A percentile compares a stretch with the other conserved stretches of the same genome.
phyloP scores from a whole-genome alignment of 2,797 vertebrate species.

The Argya squamiceps region DNA sequence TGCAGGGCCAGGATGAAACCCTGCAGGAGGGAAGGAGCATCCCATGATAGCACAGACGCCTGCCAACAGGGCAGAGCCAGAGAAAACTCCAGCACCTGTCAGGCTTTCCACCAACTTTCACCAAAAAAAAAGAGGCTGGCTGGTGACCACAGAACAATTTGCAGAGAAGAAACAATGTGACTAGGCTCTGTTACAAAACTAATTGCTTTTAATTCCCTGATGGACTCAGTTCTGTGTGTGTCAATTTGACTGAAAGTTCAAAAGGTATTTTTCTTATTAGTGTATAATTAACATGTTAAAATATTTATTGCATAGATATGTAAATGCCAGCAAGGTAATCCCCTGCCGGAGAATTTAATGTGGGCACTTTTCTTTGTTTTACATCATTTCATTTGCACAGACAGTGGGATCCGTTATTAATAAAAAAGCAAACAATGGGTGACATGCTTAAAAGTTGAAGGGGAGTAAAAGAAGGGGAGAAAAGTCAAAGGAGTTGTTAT shows the following conservation, averaged over 20 bases:
- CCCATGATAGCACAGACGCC: neutral
- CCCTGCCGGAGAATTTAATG: slow-evolving; percentile 58
- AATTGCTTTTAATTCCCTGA: slow-evolving; percentile 76
- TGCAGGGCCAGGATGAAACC: neutral
- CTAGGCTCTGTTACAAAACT: slow-evolving; percentile 66
- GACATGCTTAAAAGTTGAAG: slow-evolving; percentile 37
- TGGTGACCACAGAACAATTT: slow-evolving; percentile 61
- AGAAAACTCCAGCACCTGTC: neutral
- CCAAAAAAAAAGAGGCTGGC: neutral
- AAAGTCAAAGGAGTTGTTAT: slow-evolving; percentile 30
- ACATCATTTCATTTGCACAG: slow-evolving; percentile 60
- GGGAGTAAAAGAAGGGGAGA: neutral
- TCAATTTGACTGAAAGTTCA: slow-evolving; percentile 77
- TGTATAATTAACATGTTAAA: slow-evolving; percentile 79
- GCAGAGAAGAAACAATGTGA: slow-evolving; percentile 60
- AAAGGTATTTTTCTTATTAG: slow-evolving; percentile 79
- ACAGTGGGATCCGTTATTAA: slow-evolving; percentile 55
- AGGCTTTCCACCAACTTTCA: neutral
- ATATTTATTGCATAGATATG: slow-evolving; percentile 77
- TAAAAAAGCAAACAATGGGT: slow-evolving; percentile 57
- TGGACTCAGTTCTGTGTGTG: slow-evolving; percentile 49
- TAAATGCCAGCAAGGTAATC: slow-evolving; percentile 75
- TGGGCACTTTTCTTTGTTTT: slow-evolving; percentile 54
- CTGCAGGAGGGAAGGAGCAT: neutral
- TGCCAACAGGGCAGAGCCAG: fast-evolving